A percentile compares a stretch with the other conserved stretches of the same genome.
Evolutionary conservation across 2,888 invertebrate genomes (phyloP).

Genomic region (Trachelus iudaicus): DNA sequence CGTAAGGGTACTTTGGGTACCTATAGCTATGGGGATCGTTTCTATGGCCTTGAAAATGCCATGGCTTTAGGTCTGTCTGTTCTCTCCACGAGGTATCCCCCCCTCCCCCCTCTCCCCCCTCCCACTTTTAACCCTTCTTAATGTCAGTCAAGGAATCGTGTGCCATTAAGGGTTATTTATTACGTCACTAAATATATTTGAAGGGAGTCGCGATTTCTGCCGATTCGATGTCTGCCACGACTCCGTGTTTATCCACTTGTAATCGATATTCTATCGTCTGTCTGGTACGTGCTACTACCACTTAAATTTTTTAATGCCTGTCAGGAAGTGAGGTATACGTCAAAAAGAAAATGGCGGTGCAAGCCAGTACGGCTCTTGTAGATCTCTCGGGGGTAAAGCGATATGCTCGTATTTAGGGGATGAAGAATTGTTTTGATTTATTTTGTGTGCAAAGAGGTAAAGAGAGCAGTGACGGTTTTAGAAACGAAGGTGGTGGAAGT

Average conservation of each 20-base stretch:
- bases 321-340: neutral
- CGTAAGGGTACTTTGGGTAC: neutral
- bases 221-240: neutral
- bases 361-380: neutral
- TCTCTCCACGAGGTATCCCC: neutral
- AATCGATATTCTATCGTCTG: neutral
- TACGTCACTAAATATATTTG: neutral
- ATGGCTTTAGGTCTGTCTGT: neutral
- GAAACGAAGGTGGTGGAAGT: neutral
- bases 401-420: neutral
- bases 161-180: neutral
- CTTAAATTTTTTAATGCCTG: neutral
- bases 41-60: neutral
- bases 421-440: neutral
- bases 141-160: neutral
- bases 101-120: fast-evolving
- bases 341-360: neutral
- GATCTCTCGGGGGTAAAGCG: neutral
- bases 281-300: neutral
- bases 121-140: neutral
- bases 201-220: neutral
- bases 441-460: neutral
- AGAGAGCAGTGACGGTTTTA: neutral
- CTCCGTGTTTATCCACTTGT: neutral
- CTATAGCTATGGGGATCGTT: neutral